Evolutionary conservation across 2,888 invertebrate genomes (phyloP), one percentile per base, ranked within the genome.

Genomic region (Papilio gigon): DNA sequence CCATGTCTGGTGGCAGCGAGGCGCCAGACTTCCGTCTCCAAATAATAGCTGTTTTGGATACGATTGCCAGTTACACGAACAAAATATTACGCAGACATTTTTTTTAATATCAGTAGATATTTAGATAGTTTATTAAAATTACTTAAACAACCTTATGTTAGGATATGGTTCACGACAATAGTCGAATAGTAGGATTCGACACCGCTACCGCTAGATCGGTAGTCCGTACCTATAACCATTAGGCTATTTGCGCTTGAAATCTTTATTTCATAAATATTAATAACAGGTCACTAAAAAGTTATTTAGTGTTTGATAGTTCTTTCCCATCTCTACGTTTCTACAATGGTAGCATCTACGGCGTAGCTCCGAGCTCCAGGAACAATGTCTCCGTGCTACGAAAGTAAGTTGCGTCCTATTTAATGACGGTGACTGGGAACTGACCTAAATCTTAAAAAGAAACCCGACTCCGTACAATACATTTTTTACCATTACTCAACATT

Each of bases 1-100:
- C 62, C 30, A 61, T 67, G 78, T 74, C 76, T 78, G 68, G 56
- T 27, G 69, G 27, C 58, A 68, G 71, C 53, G 66, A 72, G 82
- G 81, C 84, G 85, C 82, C 85, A 84, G 79, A 83, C 81, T 72
- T 76, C 40, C 37, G 47, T 67, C 42, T 33, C 74, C 66, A 75
- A 76, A 73, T 76, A 71, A 61, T 63, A 50, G 37, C 53, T 56
- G 30, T 12, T 67, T 42, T 53, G n/a, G 33, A 22, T 63, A 42
- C 33, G 27, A 22, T 20, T 60, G 59, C 27, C 25, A 47, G 47
- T 35, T 22, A 37, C 33, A 44, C 33, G 42, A 65, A 33, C 2
- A 25, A 63, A 61, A 42, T 50, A 47, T 33, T 17, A 27, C 14
- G 8, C 11, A 37, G 1, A 35, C n/a, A n/a, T n/a, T n/a, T n/a